phyloP scores from a whole-genome alignment of 2,888 invertebrate genomes.

The Aleiodes leptofemur region DNA sequence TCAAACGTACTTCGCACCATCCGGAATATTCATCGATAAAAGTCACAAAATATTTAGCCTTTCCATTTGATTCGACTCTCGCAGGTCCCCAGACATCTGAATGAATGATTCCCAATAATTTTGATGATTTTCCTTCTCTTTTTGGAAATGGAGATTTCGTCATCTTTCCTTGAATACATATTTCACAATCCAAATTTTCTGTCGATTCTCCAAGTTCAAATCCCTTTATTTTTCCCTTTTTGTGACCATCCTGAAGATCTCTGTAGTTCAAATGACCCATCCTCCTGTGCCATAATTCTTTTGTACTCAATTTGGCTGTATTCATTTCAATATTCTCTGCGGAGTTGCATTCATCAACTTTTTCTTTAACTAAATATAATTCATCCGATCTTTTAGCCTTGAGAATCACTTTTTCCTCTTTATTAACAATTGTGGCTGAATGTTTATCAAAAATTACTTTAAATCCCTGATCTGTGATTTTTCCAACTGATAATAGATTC shows the following conservation, averaged over 20 bases:
- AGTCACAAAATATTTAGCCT: too few relatives aligned
- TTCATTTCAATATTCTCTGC: too few relatives aligned
- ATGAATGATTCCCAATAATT: conserved; percentile 52
- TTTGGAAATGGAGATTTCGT: conserved; percentile 37
- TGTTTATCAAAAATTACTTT: neutral
- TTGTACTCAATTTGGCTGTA: neutral
- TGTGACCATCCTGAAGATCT: conserved; percentile 29
- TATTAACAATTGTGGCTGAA: neutral
- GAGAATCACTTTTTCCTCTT: neutral
- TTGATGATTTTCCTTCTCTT: neutral
- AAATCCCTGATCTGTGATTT: neutral
- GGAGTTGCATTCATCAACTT: too few relatives aligned
- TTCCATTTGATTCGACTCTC: too few relatives aligned
- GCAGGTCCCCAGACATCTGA: conserved; percentile 51
- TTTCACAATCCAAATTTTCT: conserved; percentile 33
- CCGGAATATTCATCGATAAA: too few relatives aligned
- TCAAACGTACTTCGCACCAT: too few relatives aligned
- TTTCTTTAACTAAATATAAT: neutral
- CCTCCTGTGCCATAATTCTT: neutral
- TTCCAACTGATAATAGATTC: conserved; percentile 1
- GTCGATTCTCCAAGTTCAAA: conserved; percentile 11
- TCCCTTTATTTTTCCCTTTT: conserved; percentile 20
- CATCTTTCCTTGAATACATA: conserved; percentile 42
- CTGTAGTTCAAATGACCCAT: neutral
- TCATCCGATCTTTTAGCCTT: too few relatives aligned